Conservation (phyloP, 2,888 invertebrate species). For the Oconnorella tubifera region DNA sequence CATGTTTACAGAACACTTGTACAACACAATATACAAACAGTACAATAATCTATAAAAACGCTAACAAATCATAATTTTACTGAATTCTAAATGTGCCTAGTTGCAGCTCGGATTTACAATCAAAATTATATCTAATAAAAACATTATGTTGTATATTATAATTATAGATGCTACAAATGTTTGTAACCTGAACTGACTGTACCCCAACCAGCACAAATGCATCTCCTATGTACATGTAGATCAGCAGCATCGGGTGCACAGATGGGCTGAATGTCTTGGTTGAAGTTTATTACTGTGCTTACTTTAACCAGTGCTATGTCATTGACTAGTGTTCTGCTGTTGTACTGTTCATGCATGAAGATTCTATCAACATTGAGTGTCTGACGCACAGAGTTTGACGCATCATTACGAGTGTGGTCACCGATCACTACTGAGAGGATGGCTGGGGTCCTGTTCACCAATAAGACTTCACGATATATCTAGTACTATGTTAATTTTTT, state of each 20-base stretch:
- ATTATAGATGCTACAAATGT: too few species aligned
- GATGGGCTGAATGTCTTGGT: constrained; percentile 13
- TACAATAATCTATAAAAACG: too few species aligned
- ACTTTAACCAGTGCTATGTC: constrained; percentile 22
- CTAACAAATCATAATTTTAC: too few species aligned
- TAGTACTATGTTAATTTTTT: too few species aligned
- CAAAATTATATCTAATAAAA: too few species aligned
- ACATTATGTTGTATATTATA: too few species aligned
- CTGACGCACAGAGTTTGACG: constrained; percentile 1
- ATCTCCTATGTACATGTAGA: constrained; percentile 5
- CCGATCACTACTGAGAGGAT: constrained; percentile 12
- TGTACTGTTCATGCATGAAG: constrained; percentile 20
- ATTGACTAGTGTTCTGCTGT: constrained; percentile 5
- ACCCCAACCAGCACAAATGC: constrained; percentile 18
- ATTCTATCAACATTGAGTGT: constrained; percentile 5
- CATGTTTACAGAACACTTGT: too few species aligned
- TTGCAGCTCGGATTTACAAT: too few species aligned
- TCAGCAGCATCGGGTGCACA: constrained; percentile 16
- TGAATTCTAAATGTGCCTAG: too few species aligned
- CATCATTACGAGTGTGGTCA: constrained; percentile 10
- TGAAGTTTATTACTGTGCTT: constrained; percentile 7
- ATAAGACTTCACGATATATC: too few species aligned
- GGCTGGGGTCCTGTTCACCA: constrained; percentile 1
- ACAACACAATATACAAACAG: too few species aligned
- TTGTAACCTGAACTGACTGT: constrained; percentile 16